phyloP scores from a whole-genome alignment of 2,113 vertebrate species.

The Psephotus haematonotus region DNA sequence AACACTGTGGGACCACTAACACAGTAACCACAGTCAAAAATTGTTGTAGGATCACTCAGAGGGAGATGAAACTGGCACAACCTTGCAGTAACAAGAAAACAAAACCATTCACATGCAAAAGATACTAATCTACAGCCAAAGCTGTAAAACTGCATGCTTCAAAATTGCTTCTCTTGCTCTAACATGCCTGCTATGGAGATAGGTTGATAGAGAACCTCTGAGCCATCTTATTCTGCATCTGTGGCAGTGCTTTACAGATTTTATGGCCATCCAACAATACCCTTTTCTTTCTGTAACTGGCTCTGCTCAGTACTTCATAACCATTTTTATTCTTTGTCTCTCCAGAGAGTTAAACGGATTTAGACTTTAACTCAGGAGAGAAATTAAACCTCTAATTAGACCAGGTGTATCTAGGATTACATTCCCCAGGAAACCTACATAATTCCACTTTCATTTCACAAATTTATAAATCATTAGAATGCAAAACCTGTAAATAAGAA shows the following conservation, averaged over 20 bases:
- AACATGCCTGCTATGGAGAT: background rate
- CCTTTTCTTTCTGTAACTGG: background rate
- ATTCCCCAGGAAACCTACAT: slow-evolving; percentile 3
- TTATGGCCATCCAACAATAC: background rate
- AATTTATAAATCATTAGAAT: slow-evolving; percentile 36
- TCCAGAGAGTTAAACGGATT: slow-evolving; percentile 22
- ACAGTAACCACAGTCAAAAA: background rate
- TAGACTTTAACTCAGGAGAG: slow-evolving; percentile 22
- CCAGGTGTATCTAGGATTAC: slow-evolving; percentile 15
- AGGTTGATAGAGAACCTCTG: background rate
- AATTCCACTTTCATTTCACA: slow-evolving; percentile 17
- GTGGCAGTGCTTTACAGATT: background rate
- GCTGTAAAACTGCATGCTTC: background rate
- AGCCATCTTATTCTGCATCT: background rate
- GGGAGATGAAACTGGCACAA: background rate
- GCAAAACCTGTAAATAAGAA: slow-evolving; percentile 36
- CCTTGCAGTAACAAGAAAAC: background rate
- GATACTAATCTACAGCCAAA: background rate
- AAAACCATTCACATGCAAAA: background rate
- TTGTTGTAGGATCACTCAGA: background rate
- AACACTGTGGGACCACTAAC: background rate
- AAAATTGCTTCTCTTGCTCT: background rate
- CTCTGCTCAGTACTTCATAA: background rate
- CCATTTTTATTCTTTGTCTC: background rate
- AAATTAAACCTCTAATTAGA: slow-evolving; percentile 66